These are phyloP conservation scores for Phenacoccus solenopsis DNA, from an alignment of 1,140 invertebrate species.

Conservation along the genomic window DNA sequence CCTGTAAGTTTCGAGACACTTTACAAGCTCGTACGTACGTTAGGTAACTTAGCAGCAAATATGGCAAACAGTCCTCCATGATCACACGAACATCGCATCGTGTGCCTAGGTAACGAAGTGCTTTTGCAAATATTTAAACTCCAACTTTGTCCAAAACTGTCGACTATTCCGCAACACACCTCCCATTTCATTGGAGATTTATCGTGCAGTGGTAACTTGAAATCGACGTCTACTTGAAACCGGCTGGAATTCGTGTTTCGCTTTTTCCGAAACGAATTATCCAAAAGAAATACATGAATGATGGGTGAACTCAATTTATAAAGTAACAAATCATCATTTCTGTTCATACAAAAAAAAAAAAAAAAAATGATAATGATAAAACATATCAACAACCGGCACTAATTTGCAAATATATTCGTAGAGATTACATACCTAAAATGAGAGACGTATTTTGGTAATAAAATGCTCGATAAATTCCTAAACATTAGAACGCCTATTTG, in stretches of 20 bases:
- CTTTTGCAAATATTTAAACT: not conserved
- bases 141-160: conserved; percentile 8
- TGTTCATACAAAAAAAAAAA: not conserved
- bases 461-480: not conserved
- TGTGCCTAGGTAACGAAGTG: not conserved
- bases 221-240: not conserved
- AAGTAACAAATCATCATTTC: not conserved
- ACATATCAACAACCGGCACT: too few relatives aligned
- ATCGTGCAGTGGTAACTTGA: not conserved
- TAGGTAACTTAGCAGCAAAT: not conserved
- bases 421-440: not conserved
- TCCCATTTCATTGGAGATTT: not conserved
- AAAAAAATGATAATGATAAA: too few relatives aligned
- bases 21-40: not conserved
- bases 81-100: not conserved
- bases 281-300: not conserved
- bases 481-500: not conserved
- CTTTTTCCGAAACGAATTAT: not conserved
- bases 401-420: too few relatives aligned
- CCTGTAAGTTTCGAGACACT: not conserved
- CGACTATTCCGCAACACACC: not conserved
- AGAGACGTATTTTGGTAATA: not conserved
- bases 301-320: not conserved
- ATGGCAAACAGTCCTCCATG: not conserved
- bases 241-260: not conserved